These are phyloP conservation scores for Hoplodrina blanda DNA, from an alignment of 2,888 invertebrate genomes.

Conservation along the genomic window DNA sequence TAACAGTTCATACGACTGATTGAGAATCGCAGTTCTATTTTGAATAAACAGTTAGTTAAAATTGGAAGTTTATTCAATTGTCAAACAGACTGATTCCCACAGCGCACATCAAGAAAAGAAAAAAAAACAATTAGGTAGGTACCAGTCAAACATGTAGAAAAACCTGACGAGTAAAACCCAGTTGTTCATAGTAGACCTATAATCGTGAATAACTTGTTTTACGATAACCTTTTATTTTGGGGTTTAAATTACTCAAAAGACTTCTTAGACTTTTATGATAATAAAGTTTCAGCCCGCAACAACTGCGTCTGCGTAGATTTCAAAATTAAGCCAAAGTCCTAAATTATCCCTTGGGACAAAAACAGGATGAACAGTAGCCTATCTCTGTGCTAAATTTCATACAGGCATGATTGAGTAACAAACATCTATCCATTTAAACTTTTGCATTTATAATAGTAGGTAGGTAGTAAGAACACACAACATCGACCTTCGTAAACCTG, in stretches of 20 bases:
- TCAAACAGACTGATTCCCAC: background rate
- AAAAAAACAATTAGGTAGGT: slow-evolving; percentile 1
- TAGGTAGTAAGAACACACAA: background rate
- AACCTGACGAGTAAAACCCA: slow-evolving; percentile 20
- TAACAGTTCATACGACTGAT: background rate
- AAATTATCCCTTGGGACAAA: no score
- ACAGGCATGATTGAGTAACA: no score
- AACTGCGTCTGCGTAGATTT: no score
- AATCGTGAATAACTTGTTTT: slow-evolving; percentile 24
- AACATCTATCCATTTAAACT: no score
- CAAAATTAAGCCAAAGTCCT: no score
- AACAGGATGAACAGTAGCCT: no score
- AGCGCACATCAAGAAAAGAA: background rate
- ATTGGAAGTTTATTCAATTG: background rate
- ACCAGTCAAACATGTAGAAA: slow-evolving; percentile 10
- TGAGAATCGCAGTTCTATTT: no score
- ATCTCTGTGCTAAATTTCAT: no score
- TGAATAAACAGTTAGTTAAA: background rate
- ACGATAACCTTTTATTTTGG: slow-evolving; percentile 16
- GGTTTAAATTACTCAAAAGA: slow-evolving; percentile 10
- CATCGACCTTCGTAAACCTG: slow-evolving; percentile 10
- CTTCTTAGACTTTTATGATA: no score
- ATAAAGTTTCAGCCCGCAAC: no score
- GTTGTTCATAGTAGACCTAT: background rate
- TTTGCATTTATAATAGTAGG: no score